Conservation (phyloP, 2,888 invertebrate genomes). For the Theretra japonica region DNA sequence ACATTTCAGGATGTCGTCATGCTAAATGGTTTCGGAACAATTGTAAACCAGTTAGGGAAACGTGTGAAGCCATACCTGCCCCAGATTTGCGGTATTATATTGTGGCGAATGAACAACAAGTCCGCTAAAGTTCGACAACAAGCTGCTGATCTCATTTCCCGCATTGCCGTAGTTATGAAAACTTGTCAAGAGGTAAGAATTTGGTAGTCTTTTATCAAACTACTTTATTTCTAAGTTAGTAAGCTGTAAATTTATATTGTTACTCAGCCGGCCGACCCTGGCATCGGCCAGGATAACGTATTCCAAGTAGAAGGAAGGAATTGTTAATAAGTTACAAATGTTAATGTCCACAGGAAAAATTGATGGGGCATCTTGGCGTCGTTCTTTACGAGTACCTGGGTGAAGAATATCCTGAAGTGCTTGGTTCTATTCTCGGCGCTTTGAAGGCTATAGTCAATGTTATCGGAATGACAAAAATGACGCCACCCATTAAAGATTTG, state of each 20-base stretch:
- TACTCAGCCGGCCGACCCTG: too few species aligned
- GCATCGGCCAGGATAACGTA: too few species aligned
- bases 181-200: constrained; percentile 95
- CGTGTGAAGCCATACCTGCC: constrained; percentile 99
- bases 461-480: constrained; percentile 99
- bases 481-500: constrained; percentile 99
- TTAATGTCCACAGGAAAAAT: constrained; percentile 89
- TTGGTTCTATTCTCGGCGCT: constrained; percentile 99
- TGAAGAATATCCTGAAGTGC: constrained; percentile 99
- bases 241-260: too few species aligned
- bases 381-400: constrained; percentile 99
- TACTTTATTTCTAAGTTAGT: background rate
- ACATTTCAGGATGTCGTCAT: constrained; percentile 95
- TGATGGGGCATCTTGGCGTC: constrained; percentile 99
- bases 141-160: constrained; percentile 99
- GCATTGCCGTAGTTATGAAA: constrained; percentile 99
- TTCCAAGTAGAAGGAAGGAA: too few species aligned
- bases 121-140: constrained; percentile 99
- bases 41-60: constrained; percentile 98
- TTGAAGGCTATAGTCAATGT: constrained; percentile 99
- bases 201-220: background rate
- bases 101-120: constrained; percentile 99
- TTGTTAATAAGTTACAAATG: background rate
- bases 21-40: constrained; percentile 99
- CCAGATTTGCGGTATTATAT: constrained; percentile 99